Evolutionary conservation across 2,113 vertebrate genomes (phyloP), one percentile per base, ranked within the genome.

Genomic region (Sitta europaea): DNA sequence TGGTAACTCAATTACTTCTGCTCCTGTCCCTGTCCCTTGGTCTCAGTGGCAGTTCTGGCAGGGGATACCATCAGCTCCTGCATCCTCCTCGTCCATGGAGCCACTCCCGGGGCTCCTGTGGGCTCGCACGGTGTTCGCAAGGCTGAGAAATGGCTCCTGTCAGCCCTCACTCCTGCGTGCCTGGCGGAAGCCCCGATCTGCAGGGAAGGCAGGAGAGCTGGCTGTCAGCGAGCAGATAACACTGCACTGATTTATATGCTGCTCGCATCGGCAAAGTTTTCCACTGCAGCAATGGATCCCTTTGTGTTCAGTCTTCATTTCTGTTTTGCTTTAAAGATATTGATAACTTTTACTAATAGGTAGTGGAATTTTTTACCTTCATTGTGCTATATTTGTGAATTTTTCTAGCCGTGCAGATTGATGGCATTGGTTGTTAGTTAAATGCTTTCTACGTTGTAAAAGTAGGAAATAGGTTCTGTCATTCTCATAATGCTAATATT

Each of bases 121-220:
- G 43, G 74, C 63, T 73, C 70, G 70, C 1, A 0, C 8, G 43
- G 59, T 62, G 54, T 51, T 43, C 2, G 7, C 74, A 62, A 25
- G 78, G 40, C 54, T 82, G 71, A 94, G 51, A 79, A 94, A 95
- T 73, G 59, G 33, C 92, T 95, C 67, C 75, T 94, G 78, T 86
- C 90, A 76, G 87, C 62, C 93, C 40, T 86, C 88, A 51, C 63
- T 90, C 92, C 58, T 77, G 12, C 23, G 74, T 87, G 85, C 77
- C 65, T 91, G 10, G 38, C 13, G 65, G 57, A 57, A 91, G 57
- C 68, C 45, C 55, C 35, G 62, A 45, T 89, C 33, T 62, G 55
- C 75, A 63, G 88, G 81, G 88, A 83, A 90, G 51, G 88, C 53
- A 18, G 89, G 48, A 70, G 94, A 67, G 35, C 82, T 88, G 35